These are phyloP conservation scores for Neoniphon sammara DNA, from an alignment of 2,797 vertebrate genomes.

Conservation along the genomic window DNA sequence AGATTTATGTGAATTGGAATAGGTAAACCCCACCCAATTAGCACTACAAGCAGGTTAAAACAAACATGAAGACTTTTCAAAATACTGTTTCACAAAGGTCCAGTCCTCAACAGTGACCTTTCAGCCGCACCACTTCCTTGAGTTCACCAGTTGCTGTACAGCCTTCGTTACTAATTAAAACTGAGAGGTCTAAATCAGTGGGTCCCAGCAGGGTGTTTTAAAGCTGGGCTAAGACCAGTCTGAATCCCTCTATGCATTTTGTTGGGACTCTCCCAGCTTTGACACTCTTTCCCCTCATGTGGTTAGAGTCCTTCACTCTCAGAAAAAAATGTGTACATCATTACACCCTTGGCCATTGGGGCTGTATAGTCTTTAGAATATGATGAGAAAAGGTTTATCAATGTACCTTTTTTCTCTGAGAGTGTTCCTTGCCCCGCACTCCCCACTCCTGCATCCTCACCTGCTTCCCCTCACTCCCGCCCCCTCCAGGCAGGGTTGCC, in stretches of 20 bases:
- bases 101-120: neutral
- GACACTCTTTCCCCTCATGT: slow-evolving; percentile 17
- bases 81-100: neutral
- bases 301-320: slow-evolving; percentile 7
- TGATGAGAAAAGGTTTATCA: neutral
- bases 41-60: neutral
- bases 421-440: slow-evolving; percentile 1
- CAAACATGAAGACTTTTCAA: neutral
- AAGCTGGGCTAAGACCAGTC: slow-evolving; percentile 24
- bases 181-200: slow-evolving; percentile 45
- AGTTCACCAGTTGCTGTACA: slow-evolving; percentile 37
- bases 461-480: slow-evolving; percentile 46
- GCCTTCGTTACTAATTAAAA: slow-evolving; percentile 59
- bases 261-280: neutral
- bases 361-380: neutral
- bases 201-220: slow-evolving; percentile 42
- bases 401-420: slow-evolving; percentile 17
- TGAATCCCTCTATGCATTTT: slow-evolving; percentile 31
- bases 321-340: neutral
- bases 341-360: neutral
- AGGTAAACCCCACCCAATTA: neutral
- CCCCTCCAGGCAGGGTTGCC: slow-evolving; percentile 77
- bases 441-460: slow-evolving; percentile 46
- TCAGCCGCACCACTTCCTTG: slow-evolving; percentile 9
- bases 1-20: neutral